phyloP scores from a whole-genome alignment of 2,888 invertebrate species.

The Coelogynopora nodosa region DNA sequence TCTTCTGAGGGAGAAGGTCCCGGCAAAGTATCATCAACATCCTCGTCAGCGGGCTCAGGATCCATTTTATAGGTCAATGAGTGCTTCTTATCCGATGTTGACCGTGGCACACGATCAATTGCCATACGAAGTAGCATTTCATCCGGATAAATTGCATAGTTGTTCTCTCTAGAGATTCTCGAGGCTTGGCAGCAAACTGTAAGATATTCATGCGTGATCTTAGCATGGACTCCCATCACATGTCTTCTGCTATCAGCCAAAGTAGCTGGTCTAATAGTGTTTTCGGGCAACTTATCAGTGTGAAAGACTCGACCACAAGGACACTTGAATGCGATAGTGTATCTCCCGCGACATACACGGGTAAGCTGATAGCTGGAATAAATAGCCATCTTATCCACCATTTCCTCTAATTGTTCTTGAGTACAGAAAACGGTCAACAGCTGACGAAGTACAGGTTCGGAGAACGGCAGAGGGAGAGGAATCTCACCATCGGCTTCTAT shows the following conservation, averaged over 20 bases:
- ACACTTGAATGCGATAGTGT: constrained; percentile 44
- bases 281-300: constrained; percentile 37
- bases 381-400: constrained; percentile 45
- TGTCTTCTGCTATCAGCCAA: constrained; percentile 45
- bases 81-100: background rate
- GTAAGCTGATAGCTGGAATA: constrained; percentile 42
- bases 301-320: constrained; percentile 45
- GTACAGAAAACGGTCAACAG: constrained; percentile 10
- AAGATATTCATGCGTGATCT: constrained; percentile 43
- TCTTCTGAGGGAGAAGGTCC: background rate
- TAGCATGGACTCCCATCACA: constrained; percentile 47
- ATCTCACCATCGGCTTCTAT: constrained; percentile 21
- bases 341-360: constrained; percentile 21
- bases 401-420: constrained; percentile 31
- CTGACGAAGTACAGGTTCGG: constrained; percentile 42
- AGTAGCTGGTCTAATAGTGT: constrained; percentile 43
- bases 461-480: constrained; percentile 39
- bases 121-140: constrained; percentile 45
- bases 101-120: constrained; percentile 34
- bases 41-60: background rate
- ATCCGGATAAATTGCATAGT: constrained; percentile 42
- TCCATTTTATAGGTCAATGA: background rate
- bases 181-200: constrained; percentile 46
- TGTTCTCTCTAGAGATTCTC: constrained; percentile 43
- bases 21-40: background rate